These are phyloP conservation scores for Saguinus midas DNA, from an alignment of 2,113 vertebrate genomes.

Conservation along the genomic window DNA sequence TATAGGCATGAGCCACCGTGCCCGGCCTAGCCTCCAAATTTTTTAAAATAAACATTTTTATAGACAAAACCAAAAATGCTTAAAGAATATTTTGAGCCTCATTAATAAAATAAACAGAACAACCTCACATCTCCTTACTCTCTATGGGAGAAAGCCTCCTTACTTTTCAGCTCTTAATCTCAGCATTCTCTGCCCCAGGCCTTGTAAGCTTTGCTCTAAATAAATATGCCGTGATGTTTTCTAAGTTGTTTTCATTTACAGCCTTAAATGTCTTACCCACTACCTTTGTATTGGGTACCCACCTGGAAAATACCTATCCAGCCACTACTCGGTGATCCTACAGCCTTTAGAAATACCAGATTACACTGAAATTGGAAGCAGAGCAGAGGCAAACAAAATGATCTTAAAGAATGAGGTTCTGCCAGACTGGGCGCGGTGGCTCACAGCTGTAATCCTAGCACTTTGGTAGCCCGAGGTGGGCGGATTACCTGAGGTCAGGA, in stretches of 20 bases:
- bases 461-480: no score
- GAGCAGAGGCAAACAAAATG: background rate
- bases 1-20: no score
- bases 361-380: background rate
- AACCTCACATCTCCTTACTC: background rate
- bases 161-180: background rate
- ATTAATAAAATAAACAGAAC: background rate
- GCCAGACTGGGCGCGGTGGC: background rate
- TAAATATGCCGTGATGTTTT: background rate
- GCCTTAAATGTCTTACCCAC: background rate
- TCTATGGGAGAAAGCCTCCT: background rate
- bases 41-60: background rate
- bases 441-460: no score
- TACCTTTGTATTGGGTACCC: background rate
- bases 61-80: background rate
- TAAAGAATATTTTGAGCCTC: background rate
- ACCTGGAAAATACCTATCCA: background rate
- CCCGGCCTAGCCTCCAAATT: background rate
- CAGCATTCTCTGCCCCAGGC: background rate
- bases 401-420: background rate
- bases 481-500: no score
- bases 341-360: background rate
- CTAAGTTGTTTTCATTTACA: background rate
- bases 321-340: background rate
- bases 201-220: background rate